phyloP scores from a whole-genome alignment of 2,113 vertebrate genomes.

The Panthera tigris region DNA sequence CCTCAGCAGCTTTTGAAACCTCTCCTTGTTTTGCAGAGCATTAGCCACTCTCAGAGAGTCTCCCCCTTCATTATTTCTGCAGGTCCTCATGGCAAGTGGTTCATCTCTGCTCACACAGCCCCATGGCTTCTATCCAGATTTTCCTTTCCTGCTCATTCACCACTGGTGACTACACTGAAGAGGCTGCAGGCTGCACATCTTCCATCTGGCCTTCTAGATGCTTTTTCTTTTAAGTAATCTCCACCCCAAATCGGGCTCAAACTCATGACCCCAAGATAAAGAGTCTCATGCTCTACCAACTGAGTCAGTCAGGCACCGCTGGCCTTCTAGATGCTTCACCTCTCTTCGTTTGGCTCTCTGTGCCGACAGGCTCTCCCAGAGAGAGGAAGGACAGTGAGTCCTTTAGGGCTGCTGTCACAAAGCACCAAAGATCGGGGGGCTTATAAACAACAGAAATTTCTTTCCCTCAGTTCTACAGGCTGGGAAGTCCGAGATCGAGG shows the following conservation, averaged over 20 bases:
- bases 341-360: background rate
- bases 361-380: background rate
- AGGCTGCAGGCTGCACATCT: too few species aligned
- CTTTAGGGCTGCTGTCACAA: background rate
- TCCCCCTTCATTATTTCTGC: background rate
- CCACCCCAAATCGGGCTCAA: background rate
- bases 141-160: background rate
- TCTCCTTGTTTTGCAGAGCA: background rate
- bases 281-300: background rate
- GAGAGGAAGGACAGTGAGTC: background rate
- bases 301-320: background rate
- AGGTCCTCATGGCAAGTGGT: rapidly evolving
- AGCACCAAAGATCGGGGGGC: background rate
- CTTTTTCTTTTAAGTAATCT: background rate
- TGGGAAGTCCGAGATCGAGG: background rate
- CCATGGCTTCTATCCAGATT: background rate
- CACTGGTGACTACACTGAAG: rapidly evolving
- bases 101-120: background rate
- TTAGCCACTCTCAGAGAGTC: background rate
- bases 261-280: background rate
- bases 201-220: too few species aligned
- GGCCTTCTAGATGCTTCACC: background rate
- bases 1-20: background rate
- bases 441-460: background rate
- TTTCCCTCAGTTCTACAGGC: background rate